A percentile compares a stretch with the other conserved stretches of the same genome.
Evolutionary conservation across 2,888 invertebrate genomes (phyloP).

Genomic region (Aromia moschata): DNA sequence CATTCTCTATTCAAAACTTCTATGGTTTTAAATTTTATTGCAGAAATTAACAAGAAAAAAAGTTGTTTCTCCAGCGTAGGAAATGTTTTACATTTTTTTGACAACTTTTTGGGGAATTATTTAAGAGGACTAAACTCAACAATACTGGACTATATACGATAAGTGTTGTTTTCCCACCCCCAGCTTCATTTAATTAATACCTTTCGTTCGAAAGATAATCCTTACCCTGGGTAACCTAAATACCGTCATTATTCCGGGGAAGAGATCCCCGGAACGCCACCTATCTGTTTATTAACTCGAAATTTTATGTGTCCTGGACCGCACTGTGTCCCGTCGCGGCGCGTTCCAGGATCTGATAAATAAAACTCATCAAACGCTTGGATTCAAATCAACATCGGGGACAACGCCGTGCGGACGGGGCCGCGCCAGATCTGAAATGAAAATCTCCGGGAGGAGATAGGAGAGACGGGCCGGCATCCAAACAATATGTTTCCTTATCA

Average conservation of each 20-base stretch:
- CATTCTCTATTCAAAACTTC: too few species aligned
- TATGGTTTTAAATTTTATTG: too few species aligned
- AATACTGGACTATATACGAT: too few species aligned
- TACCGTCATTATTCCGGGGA: neutral
- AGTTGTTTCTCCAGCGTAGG: too few species aligned
- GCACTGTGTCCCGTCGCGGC: constrained; percentile 26
- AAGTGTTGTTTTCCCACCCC: neutral
- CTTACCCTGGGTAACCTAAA: neutral
- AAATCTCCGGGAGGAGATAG: constrained; percentile 56
- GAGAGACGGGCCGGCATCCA: constrained; percentile 60
- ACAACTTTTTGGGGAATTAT: too few species aligned
- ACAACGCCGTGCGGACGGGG: constrained; percentile 49
- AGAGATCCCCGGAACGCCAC: neutral
- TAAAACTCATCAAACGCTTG: constrained; percentile 62
- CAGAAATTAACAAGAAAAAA: too few species aligned
- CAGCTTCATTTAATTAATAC: neutral
- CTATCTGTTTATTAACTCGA: constrained; percentile 22
- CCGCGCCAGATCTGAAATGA: constrained; percentile 62
- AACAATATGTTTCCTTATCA: constrained; percentile 63
- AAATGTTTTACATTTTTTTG: too few species aligned
- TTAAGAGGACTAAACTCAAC: too few species aligned
- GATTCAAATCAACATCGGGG: constrained; percentile 64
- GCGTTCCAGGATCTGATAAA: constrained; percentile 60
- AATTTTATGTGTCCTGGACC: constrained; percentile 20
- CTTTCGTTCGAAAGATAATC: neutral